A percentile compares a stretch with the other conserved stretches of the same genome.
Conservation (phyloP, 2,797 vertebrate species). For the Sylvilagus floridanus region DNA sequence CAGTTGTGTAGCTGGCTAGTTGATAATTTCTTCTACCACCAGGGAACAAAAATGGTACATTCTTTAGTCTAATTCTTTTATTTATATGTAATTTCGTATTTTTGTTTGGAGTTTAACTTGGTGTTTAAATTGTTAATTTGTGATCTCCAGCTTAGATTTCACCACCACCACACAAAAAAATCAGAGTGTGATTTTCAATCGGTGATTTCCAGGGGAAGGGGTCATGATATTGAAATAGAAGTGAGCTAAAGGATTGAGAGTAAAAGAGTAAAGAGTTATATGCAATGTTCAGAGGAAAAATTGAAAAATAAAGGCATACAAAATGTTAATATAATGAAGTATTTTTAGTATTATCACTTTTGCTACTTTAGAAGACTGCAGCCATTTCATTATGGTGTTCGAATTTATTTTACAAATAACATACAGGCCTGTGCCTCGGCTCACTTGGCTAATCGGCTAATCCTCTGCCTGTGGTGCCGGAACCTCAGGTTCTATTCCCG, state of each 20-base stretch:
- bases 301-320: constrained; percentile 12
- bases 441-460: too few relatives aligned
- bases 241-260: constrained; percentile 18
- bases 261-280: constrained; percentile 15
- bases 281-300: constrained; percentile 14
- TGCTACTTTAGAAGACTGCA: not conserved
- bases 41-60: constrained; percentile 9
- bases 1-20: not conserved
- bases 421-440: not conserved
- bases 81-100: constrained; percentile 54
- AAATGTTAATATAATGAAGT: constrained; percentile 33
- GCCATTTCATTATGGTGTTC: constrained; percentile 52
- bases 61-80: constrained; percentile 37
- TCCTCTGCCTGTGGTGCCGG: too few relatives aligned
- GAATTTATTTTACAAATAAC: constrained; percentile 59
- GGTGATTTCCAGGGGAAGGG: constrained; percentile 4
- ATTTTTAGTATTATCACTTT: constrained; percentile 33
- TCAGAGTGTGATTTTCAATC: constrained; percentile 19
- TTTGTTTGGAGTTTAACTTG: constrained; percentile 52
- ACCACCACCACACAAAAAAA: not conserved
- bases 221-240: constrained; percentile 58
- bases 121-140: constrained; percentile 57
- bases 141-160: constrained; percentile 36
- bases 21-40: not conserved
- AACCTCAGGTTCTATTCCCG: too few relatives aligned